Evolutionary conservation across 2,113 vertebrate species (phyloP).

Genomic region (Pachypanchax playfairii): DNA sequence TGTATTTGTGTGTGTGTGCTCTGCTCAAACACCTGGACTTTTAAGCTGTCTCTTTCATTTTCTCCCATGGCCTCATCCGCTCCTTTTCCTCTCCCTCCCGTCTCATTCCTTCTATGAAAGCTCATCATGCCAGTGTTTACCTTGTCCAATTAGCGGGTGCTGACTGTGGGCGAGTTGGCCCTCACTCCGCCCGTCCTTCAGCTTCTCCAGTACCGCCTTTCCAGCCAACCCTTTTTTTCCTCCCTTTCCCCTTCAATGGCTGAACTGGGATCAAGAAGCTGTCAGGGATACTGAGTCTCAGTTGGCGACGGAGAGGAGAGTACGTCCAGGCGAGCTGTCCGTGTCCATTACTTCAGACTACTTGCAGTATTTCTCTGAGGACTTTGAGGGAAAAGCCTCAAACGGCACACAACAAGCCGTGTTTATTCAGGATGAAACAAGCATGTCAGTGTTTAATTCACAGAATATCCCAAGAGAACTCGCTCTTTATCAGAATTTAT

Average conservation of each 20-base stretch:
- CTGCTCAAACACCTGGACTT: slow-evolving; percentile 53
- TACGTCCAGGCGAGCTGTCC: slow-evolving; percentile 71
- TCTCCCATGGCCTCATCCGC: slow-evolving; percentile 64
- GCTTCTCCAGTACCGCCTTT: slow-evolving; percentile 53
- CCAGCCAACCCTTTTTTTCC: slow-evolving; percentile 62
- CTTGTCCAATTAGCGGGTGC: slow-evolving; percentile 71
- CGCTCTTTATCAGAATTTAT: slow-evolving; percentile 56
- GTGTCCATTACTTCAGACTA: slow-evolving; percentile 71
- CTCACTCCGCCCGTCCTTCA: slow-evolving; percentile 45
- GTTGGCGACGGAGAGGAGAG: slow-evolving; percentile 54
- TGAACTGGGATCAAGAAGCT: slow-evolving; percentile 75
- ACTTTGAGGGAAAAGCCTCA: slow-evolving; percentile 60
- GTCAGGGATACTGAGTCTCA: slow-evolving; percentile 69
- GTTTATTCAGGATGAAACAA: slow-evolving; percentile 66
- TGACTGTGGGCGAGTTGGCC: slow-evolving; percentile 58
- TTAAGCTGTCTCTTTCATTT: slow-evolving; percentile 49
- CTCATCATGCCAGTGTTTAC: slow-evolving; percentile 71
- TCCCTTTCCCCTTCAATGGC: slow-evolving; percentile 63
- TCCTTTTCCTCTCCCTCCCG: slow-evolving; percentile 55
- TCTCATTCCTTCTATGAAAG: slow-evolving; percentile 58
- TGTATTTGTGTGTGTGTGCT: no score
- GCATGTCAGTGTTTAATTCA: slow-evolving; percentile 64
- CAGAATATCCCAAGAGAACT: slow-evolving; percentile 47
- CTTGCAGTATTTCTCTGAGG: slow-evolving; percentile 61
- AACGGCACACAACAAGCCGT: slow-evolving; percentile 46